Base-by-base conservation (phyloP, 2,888 invertebrate genomes). In the Toxonevra muliebris region DNA sequence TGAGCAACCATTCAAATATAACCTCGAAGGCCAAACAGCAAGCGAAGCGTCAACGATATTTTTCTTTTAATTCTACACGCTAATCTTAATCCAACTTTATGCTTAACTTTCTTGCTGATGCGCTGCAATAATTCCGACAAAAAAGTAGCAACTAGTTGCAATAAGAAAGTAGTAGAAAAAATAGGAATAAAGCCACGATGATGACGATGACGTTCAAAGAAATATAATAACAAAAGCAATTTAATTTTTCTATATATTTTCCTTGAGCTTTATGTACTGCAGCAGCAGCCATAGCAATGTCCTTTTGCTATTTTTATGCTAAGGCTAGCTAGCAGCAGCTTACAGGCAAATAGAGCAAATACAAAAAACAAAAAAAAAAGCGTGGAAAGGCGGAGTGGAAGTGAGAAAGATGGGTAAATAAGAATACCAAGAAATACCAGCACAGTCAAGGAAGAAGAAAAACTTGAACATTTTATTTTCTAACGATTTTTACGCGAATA, bases 231-330 rank as follows among this genome's bases (percentile, higher is more conserved):
- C 66, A 71, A 72, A 74, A 73, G 74, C 72, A 74, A 74, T 74
- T 73, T 74, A 74, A 73, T 70, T 72, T 70, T 70, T 72, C 58
- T 68, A 66, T 68, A 62, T 65, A 41, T 68, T 52, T 54, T 48
- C 50, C 50, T 4, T 48, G 50, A 13, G 50, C 50, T 52, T 63
- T 61, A 58, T 52, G 65, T 48, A 55, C 58, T 53, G 48, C 48
- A 54, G 10, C 43, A 45, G 52, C 30, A 20, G 48, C 13, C 30
- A 11, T 43, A 42, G 30, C 50, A 48, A 48, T 40, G 50, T 41
- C 40, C 62, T 43, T 40, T 60, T 17, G 52, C 40, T 52, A 30
- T 40, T 20, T 52, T 45, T 58, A 15, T 61, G 43, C 68, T 59
- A 66, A 17, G 69, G 55, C 61, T 61, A 58, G 19, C 62, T 65